These are phyloP conservation scores for Catamblyrhynchus diadema DNA, from an alignment of 2,797 vertebrate species.

Conservation along the genomic window DNA sequence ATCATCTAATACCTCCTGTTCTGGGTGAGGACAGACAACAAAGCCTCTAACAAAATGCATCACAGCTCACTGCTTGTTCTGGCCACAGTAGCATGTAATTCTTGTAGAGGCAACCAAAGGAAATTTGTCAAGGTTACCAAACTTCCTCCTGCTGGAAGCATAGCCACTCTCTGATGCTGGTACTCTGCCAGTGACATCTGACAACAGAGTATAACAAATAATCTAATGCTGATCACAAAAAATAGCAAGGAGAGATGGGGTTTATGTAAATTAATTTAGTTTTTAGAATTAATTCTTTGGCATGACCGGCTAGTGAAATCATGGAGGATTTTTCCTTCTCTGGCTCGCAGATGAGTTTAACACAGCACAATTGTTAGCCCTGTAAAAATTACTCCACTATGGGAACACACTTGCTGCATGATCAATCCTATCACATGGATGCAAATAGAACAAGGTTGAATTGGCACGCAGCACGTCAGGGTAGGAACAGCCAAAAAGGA, in stretches of 20 bases:
- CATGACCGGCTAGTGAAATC: not conserved
- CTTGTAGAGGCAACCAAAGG: not conserved
- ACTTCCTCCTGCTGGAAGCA: not conserved
- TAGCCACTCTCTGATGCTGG: not conserved
- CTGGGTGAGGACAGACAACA: not conserved
- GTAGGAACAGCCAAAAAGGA: not conserved
- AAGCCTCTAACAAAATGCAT: not conserved
- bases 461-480: not conserved
- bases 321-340: not conserved
- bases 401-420: not conserved
- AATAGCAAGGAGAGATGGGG: not conserved
- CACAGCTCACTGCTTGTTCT: not conserved
- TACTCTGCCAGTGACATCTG: not conserved
- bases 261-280: conserved; percentile 13
- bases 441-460: not conserved
- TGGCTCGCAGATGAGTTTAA: not conserved
- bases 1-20: not conserved
- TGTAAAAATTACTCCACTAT: not conserved
- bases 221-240: conserved; percentile 7
- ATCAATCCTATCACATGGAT: not conserved
- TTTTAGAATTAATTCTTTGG: conserved; percentile 17
- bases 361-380: not conserved
- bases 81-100: not conserved
- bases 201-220: not conserved
- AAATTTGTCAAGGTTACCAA: not conserved